Evolutionary conservation across 2,797 vertebrate genomes (phyloP), one percentile per base, ranked within the genome.

Genomic region (Apogon hyalosoma): DNA sequence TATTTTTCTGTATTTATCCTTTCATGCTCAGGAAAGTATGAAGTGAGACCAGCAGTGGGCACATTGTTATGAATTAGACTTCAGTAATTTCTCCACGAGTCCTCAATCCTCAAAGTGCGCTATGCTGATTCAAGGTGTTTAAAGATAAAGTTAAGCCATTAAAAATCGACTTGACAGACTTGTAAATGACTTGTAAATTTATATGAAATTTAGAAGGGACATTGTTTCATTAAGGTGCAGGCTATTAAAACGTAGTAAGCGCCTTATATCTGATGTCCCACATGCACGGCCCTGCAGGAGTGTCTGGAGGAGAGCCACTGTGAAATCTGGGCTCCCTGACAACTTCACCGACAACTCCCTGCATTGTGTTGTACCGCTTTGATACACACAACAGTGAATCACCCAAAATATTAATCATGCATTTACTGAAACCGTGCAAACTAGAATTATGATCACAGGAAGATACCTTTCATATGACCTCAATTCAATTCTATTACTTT

Each of bases 301-400:
- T 16, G 67, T 87, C 67, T 77, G 75, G 68, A 85, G 72, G 42
- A 73, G 67, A 75, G 73, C 79, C 75, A 73, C 64, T n/a, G 41
- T 73, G 67, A 77, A 70, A 75, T 85, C 70, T 77, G 69, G 72
- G 73, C 77, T 77, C 68, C 67, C 73, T 80, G 79, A 79, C 80
- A 77, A 77, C 75, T 63, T 43, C 10, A 24, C 49, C 77, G 81
- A 84, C 75, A 75, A 69, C 66, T 63, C 48, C 52, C 56, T 64
- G 67, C 56, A 65, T 47, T 41, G 63, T 79, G 59, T 72, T 61
- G 67, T 36, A 73, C 51, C 53, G 52, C 69, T 43, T 54, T 48
- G 31, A 72, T 47, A 61, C 51, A 50, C 51, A 64, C 16, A 48
- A 48, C 18, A 16, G 18, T 19, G 18, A 48, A 48, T 42, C 41